A percentile compares a stretch with the other conserved stretches of the same genome.
phyloP scores from a whole-genome alignment of 2,888 invertebrate species.

The Andrena minutula region DNA sequence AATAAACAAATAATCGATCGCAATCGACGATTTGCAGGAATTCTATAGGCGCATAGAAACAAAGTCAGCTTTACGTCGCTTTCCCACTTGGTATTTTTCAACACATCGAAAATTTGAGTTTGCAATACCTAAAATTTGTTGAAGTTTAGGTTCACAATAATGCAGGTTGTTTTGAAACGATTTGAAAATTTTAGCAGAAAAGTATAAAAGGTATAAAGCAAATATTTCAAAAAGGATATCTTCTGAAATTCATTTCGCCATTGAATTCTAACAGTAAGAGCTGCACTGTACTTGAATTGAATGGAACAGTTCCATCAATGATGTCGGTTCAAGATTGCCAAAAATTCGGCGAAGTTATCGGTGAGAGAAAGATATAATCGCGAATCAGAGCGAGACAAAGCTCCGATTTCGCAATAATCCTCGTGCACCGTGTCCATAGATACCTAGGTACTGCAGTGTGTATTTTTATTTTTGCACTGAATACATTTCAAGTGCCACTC shows the following conservation, averaged over 20 bases:
- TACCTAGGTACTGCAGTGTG: background rate
- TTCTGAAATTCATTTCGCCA: background rate
- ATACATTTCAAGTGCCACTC: background rate
- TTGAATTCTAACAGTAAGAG: background rate
- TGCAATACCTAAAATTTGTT: background rate
- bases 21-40: background rate
- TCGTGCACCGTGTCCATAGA: background rate
- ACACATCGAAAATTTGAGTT: background rate
- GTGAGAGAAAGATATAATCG: conserved; percentile 6
- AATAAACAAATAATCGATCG: background rate
- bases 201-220: background rate
- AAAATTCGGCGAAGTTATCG: conserved; percentile 17
- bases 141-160: background rate
- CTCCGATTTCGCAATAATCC: conserved; percentile 15
- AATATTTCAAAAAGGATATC: background rate
- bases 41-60: background rate
- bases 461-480: background rate
- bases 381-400: conserved; percentile 13
- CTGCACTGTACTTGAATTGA: background rate
- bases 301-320: background rate
- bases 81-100: background rate
- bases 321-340: background rate
- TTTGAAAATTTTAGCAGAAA: background rate
- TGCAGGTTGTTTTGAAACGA: background rate
- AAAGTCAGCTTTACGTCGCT: background rate